Conservation (phyloP, 2,797 vertebrate species). For the Glossophaga mutica region DNA sequence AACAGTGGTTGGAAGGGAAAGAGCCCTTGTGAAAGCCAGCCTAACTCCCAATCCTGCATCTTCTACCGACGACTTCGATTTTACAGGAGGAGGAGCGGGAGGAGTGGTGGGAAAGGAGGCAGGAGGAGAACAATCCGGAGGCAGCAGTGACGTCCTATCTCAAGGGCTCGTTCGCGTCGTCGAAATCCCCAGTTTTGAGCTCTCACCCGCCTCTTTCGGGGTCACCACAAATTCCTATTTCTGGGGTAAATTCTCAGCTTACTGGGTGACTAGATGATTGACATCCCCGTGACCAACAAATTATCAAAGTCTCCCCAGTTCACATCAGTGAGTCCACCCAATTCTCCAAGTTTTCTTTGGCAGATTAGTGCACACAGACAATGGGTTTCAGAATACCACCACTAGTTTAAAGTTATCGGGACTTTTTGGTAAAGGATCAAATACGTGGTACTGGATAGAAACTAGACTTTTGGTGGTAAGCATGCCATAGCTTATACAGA, state of each 20-base stretch:
- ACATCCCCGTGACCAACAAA: not conserved
- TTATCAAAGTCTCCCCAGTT: conserved; percentile 13
- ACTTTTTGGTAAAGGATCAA: not conserved
- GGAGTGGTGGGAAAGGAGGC: not conserved
- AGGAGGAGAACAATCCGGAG: not conserved
- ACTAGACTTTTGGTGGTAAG: not conserved
- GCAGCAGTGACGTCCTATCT: not conserved
- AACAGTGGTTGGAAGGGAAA: not conserved
- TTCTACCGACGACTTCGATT: not conserved
- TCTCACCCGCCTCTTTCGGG: not conserved
- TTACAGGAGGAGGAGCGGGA: not conserved
- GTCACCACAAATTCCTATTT: not conserved
- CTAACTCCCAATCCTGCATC: not conserved
- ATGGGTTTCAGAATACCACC: not conserved
- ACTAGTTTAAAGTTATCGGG: conserved; percentile 5
- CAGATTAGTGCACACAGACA: not conserved
- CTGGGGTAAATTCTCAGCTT: not conserved
- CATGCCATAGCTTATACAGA: not conserved
- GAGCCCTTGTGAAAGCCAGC: not conserved
- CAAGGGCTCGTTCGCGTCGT: not conserved
- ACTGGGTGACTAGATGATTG: not conserved
- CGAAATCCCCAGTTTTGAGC: not conserved
- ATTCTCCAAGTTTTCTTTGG: conserved; percentile 1
- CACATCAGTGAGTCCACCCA: not conserved
- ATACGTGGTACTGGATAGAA: not conserved